Evolutionary conservation across 37 sponge, comb jelly and placozoan genomes (phyloP), one percentile per base, ranked within the genome.

Genomic region (Geodia barretti): DNA sequence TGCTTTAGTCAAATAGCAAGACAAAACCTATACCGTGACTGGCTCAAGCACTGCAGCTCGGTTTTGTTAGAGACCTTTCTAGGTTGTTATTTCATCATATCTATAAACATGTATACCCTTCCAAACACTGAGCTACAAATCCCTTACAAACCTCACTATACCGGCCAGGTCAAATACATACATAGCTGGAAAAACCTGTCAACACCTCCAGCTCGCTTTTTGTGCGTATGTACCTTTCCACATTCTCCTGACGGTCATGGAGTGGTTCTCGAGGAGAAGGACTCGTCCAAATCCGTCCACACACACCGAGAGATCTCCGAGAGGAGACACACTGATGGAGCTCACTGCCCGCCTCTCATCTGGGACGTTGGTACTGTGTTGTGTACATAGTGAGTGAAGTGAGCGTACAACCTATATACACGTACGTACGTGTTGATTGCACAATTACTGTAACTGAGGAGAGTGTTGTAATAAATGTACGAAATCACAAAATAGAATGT

Each of bases 161-260:
- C n/a, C n/a, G n/a, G n/a, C n/a, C n/a, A n/a, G n/a, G n/a, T n/a
- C n/a, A n/a, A n/a, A n/a, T n/a, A n/a, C n/a, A n/a, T n/a, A n/a
- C n/a, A n/a, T n/a, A n/a, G n/a, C n/a, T n/a, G n/a, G n/a, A n/a
- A n/a, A n/a, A n/a, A n/a, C n/a, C n/a, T n/a, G n/a, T n/a, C n/a
- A n/a, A n/a, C n/a, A n/a, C n/a, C n/a, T n/a, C n/a, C n/a, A n/a
- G n/a, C n/a, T n/a, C n/a, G n/a, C n/a, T n/a, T n/a, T n/a, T n/a
- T n/a, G n/a, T n/a, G n/a, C n/a, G n/a, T n/a, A n/a, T 14, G 8
- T n/a, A 91, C 94, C 94, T 79, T 93, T 93, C 94, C 94, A 93
- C 79, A 93, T 84, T 43, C 87, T 84, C 68, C 82, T 81, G 26
- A 89, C 68, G 1, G 80, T 60, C 34, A 89, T 62, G 0, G 62